A percentile compares a stretch with the other conserved stretches of the same genome.
Conservation (phyloP, 2,797 vertebrate genomes). For the Sphenopsis melanotis region DNA sequence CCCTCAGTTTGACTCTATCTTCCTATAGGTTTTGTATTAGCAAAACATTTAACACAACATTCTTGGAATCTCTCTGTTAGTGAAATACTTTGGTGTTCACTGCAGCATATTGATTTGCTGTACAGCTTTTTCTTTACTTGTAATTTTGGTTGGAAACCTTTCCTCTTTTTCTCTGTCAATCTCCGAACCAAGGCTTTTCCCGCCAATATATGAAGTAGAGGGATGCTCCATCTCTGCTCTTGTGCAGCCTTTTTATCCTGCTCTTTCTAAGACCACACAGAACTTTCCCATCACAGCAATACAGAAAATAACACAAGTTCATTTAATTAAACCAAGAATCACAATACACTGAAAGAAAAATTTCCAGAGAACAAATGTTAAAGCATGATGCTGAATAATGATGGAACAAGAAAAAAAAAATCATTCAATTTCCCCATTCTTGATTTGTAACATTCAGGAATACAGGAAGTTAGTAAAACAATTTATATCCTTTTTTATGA, state of each 20-base stretch:
- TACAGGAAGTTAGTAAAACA: background rate
- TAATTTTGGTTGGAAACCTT: background rate
- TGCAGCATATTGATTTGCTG: background rate
- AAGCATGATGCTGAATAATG: background rate
- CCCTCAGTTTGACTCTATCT: background rate
- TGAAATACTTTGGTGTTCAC: background rate
- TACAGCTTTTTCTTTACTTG: background rate
- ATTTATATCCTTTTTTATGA: background rate
- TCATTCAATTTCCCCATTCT: background rate
- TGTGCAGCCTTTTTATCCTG: background rate
- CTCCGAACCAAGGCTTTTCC: background rate
- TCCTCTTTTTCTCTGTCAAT: background rate
- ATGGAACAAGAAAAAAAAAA: background rate
- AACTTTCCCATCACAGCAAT: background rate
- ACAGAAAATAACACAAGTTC: background rate
- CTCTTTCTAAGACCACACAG: background rate
- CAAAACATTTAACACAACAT: background rate
- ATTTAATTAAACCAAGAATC: background rate
- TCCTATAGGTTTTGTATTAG: background rate
- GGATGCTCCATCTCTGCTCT: background rate
- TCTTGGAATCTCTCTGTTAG: background rate
- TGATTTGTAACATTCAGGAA: background rate
- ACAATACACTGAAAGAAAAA: background rate
- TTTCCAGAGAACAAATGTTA: background rate
- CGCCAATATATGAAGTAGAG: background rate